Percentiles rank a stretch among this genome's conserved stretches.
Evolutionary conservation across 2,113 vertebrate genomes (phyloP).

Genomic region (Psilopsiagon aymara): DNA sequence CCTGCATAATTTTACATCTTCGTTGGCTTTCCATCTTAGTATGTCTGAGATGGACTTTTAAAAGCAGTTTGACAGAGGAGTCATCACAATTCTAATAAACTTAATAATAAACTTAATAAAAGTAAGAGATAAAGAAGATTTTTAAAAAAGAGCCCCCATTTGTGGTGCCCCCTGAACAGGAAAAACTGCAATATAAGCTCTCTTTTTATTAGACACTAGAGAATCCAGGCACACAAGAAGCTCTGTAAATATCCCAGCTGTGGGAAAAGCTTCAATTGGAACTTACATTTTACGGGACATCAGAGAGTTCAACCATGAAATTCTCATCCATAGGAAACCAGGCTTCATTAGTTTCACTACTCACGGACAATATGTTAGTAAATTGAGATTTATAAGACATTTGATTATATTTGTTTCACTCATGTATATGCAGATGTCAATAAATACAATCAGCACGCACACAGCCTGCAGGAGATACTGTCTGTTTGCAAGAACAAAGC

Average conservation of each 20-base stretch:
- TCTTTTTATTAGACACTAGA: slow-evolving; percentile 8
- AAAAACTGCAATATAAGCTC: background rate
- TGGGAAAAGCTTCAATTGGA: slow-evolving; percentile 9
- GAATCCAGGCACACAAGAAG: background rate
- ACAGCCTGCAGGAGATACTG: background rate
- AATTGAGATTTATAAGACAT: background rate
- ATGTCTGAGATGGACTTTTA: background rate
- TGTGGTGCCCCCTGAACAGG: background rate
- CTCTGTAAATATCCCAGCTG: background rate
- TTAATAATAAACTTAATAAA: background rate
- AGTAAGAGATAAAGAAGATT: background rate
- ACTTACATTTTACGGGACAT: background rate
- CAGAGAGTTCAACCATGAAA: background rate
- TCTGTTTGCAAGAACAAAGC: slow-evolving; percentile 5
- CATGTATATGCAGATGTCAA: background rate
- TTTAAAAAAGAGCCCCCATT: background rate
- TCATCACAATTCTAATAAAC: background rate
- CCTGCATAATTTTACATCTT: background rate
- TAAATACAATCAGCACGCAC: background rate
- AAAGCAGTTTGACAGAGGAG: background rate
- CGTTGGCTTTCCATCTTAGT: background rate
- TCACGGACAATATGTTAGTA: background rate
- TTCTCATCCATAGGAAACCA: background rate
- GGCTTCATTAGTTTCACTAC: background rate
- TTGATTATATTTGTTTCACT: background rate